These are phyloP conservation scores for Trematomus loennbergii DNA, from an alignment of 2,113 vertebrate species.

Conservation along the genomic window DNA sequence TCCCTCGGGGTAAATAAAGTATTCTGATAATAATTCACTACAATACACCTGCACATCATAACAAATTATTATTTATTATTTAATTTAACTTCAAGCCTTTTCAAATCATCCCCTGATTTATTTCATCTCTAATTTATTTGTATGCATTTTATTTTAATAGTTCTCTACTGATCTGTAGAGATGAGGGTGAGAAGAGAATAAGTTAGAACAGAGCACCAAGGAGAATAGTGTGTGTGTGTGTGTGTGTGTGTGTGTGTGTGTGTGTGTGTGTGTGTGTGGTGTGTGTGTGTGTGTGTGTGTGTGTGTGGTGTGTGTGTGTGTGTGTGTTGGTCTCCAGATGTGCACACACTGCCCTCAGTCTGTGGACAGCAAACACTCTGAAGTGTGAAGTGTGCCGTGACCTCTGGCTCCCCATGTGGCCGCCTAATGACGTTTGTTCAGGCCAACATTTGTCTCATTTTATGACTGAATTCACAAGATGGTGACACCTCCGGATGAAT, in stretches of 20 bases:
- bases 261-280: not conserved
- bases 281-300: conserved; percentile 8
- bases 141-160: no score
- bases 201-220: no score
- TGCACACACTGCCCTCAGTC: conserved; percentile 45
- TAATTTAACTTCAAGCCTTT: no score
- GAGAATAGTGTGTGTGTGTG: no score
- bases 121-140: no score
- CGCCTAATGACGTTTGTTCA: conserved; percentile 51
- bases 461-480: conserved; percentile 7
- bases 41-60: no score
- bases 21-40: no score
- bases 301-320: conserved; percentile 10
- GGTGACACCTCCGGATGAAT: not conserved
- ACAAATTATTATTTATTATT: no score
- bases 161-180: no score
- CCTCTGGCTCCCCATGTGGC: conserved; percentile 33
- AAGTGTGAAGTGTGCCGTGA: conserved; percentile 70
- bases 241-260: not conserved
- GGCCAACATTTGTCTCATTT: conserved; percentile 7
- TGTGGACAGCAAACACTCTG: conserved; percentile 57
- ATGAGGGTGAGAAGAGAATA: no score
- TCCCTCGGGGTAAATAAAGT: no score
- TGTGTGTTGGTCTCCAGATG: conserved; percentile 63
- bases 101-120: no score